These are phyloP conservation scores for Drosophila sp. DNA, from an alignment of 1,140 invertebrate genomes.

Conservation along the genomic window DNA sequence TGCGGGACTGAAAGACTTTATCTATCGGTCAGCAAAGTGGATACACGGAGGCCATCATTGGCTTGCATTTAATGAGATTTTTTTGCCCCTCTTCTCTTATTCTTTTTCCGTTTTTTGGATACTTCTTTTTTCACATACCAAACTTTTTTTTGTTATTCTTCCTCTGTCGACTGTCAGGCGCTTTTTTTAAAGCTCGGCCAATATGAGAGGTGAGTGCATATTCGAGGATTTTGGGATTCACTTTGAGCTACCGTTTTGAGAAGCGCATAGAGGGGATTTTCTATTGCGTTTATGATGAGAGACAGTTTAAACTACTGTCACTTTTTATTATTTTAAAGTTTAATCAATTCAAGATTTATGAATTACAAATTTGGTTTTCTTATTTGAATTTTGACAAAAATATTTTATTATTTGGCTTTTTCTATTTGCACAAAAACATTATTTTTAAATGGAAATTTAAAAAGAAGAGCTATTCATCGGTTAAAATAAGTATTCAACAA, in stretches of 20 bases:
- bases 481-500: too few species aligned
- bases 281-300: too few species aligned
- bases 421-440: too few species aligned
- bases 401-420: too few species aligned
- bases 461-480: too few species aligned
- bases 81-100: slow-evolving; percentile 15
- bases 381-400: too few species aligned
- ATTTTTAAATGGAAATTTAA: too few species aligned
- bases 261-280: slow-evolving; percentile 13
- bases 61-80: slow-evolving; percentile 57
- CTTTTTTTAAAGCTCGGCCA: slow-evolving; percentile 30
- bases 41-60: slow-evolving; percentile 38
- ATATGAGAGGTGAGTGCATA: slow-evolving; percentile 12
- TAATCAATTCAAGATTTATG: too few species aligned
- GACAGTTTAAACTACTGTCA: too few species aligned
- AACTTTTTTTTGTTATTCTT: not conserved
- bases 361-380: too few species aligned
- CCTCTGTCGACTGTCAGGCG: slow-evolving; percentile 23
- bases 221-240: slow-evolving; percentile 3
- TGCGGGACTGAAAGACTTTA: slow-evolving; percentile 1
- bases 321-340: too few species aligned
- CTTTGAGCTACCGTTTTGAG: not conserved
- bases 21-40: slow-evolving; percentile 50
- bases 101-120: slow-evolving; percentile 10
- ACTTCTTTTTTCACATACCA: not conserved